These are phyloP conservation scores for Thamnophis sirtalis DNA, from an alignment of 2,113 vertebrate species.

Conservation along the genomic window DNA sequence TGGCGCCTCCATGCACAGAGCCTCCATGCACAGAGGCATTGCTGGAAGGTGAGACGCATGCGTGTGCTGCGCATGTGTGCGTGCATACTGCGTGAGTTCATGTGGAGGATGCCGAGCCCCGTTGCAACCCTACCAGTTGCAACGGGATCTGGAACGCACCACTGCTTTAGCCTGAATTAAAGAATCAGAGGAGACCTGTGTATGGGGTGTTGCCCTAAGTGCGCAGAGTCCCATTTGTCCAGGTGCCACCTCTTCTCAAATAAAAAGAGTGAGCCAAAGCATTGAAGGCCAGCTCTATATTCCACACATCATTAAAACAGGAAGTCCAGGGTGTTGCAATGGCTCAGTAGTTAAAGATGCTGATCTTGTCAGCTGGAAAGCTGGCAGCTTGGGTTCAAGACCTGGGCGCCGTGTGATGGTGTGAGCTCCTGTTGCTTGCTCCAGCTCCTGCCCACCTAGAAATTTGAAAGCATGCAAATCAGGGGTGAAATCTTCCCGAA, in stretches of 20 bases:
- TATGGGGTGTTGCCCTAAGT: rapidly evolving
- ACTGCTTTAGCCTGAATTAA: too few species aligned
- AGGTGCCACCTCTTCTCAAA: neutral
- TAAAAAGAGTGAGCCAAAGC: neutral
- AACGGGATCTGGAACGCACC: too few species aligned
- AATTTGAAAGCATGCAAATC: neutral
- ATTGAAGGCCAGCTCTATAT: neutral
- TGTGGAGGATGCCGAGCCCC: too few species aligned
- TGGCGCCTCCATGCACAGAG: too few species aligned
- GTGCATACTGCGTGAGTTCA: too few species aligned
- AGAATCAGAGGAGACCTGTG: neutral
- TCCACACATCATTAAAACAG: neutral
- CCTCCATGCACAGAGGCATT: too few species aligned
- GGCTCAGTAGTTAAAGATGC: neutral
- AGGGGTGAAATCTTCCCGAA: too few species aligned
- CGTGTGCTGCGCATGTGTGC: too few species aligned
- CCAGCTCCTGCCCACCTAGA: neutral
- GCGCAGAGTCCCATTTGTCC: neutral
- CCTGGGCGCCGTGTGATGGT: too few species aligned
- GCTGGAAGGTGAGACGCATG: too few species aligned
- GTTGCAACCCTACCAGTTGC: too few species aligned
- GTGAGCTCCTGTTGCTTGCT: neutral
- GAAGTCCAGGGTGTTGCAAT: too few species aligned
- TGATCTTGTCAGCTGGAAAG: neutral
- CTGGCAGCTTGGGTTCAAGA: neutral